Base-by-base conservation (phyloP, 2,113 vertebrate species). In the Zosterops japonicus region DNA sequence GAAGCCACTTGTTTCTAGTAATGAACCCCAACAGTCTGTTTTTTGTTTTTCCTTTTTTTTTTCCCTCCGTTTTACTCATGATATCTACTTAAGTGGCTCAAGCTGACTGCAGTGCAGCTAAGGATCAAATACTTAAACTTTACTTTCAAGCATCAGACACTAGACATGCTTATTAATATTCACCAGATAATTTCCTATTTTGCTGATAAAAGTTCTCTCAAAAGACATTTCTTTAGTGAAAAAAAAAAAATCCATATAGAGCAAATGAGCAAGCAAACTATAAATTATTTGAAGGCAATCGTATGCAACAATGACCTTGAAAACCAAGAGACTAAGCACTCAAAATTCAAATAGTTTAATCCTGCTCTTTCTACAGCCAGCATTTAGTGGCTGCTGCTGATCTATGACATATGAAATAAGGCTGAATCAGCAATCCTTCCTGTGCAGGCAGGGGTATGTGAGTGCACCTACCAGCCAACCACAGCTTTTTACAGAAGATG, bases 211-310 rank as follows among this genome's bases (percentile, higher is more conserved):
- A 70, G 36, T 93, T 96, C 77, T 82, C 70, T 95, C 60, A 88
- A 59, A 93, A 88, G 67, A 95, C 44, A 31, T 89, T 96, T 88
- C 72, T 95, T 84, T 80, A 23, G 24, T 69, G 29, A 25, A 39
- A 82, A 80, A 90, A 90, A 91, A 53, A 59, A 13, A 64, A 76
- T 74, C 49, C 35, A 75, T 3, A 85, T 13, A 56, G 5, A 80
- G 31, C 17, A 83, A 93, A 95, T 65, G 68, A 95, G 47, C 39
- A 80, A 96, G 79, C 92, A 93, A 82, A 79, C 41, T 86, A 68
- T 47, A 90, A 97, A 95, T 75, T 90, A 94, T 89, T 75, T 93
- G 79, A 92, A 96, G 35, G 49, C 95, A 95, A 96, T 92, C 16
- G 2, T 53, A 93, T 83, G 85, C 75, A 60, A 61, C 57, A 69